Conservation (phyloP, 2,113 vertebrate species). For the Aegithalos caudatus region DNA sequence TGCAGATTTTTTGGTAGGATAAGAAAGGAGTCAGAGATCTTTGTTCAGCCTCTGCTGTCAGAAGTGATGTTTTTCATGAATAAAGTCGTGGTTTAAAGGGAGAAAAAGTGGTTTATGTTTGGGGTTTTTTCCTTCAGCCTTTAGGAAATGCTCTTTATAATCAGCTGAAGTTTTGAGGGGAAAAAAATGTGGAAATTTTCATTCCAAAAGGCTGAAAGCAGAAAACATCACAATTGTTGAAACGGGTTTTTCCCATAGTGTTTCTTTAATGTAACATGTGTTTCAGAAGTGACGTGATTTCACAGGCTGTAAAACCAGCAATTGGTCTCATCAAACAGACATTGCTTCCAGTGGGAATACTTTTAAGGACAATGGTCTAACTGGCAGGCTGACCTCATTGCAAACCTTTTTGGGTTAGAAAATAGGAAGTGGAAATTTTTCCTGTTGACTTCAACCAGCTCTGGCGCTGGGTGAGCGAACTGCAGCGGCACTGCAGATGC, state of each 20-base stretch:
- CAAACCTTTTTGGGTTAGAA: neutral
- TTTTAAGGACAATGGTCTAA: constrained; percentile 18
- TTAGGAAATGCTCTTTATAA: neutral
- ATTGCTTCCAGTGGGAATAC: neutral
- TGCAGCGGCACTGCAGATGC: neutral
- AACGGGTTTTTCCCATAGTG: neutral
- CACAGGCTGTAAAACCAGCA: constrained; percentile 36
- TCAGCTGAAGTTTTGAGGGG: constrained; percentile 24
- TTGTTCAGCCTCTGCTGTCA: neutral
- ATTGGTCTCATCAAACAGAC: constrained; percentile 33
- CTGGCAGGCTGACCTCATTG: neutral
- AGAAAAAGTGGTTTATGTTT: neutral
- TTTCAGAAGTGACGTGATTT: constrained; percentile 43
- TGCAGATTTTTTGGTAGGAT: neutral
- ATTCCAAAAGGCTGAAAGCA: constrained; percentile 5
- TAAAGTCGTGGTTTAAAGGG: neutral
- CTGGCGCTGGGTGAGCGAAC: neutral
- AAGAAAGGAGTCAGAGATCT: neutral
- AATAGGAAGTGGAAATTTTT: constrained; percentile 29
- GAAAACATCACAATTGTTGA: neutral
- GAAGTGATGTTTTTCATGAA: constrained; percentile 21
- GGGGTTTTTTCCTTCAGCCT: neutral
- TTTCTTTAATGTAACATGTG: constrained; percentile 23
- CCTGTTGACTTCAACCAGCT: neutral
- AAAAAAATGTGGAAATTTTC: neutral